A percentile compares a stretch with the other conserved stretches of the same genome.
These are phyloP conservation scores for Sciurus carolinensis DNA, from an alignment of 2,797 vertebrate genomes.

Conservation along the genomic window DNA sequence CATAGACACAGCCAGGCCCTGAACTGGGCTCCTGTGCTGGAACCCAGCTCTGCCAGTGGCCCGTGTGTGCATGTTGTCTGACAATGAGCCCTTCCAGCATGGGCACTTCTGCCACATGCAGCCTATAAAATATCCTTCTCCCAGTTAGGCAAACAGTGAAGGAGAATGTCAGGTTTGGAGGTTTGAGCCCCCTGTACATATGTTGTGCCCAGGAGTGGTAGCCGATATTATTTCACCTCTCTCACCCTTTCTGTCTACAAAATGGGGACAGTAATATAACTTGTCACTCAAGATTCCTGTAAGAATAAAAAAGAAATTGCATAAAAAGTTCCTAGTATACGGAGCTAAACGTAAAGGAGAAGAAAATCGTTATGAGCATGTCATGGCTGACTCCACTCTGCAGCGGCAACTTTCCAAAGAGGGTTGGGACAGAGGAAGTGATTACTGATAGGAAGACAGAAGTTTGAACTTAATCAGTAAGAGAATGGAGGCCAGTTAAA, in stretches of 20 bases:
- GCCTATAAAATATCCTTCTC: not conserved
- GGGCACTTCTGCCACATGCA: not conserved
- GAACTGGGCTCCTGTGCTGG: accelerated
- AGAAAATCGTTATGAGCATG: accelerated
- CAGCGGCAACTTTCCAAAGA: not conserved
- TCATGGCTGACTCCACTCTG: not conserved
- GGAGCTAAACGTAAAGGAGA: not conserved
- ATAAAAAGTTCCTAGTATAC: not conserved
- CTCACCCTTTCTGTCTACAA: not conserved
- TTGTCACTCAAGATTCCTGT: not conserved
- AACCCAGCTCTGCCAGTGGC: not conserved
- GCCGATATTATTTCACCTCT: not conserved
- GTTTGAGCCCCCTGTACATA: accelerated
- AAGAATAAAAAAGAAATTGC: not conserved
- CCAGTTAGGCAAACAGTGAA: accelerated
- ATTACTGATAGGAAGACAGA: not conserved
- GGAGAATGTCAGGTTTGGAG: not conserved
- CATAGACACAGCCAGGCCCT: not conserved
- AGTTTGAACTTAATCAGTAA: not conserved
- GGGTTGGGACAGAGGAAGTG: not conserved
- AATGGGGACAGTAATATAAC: not conserved
- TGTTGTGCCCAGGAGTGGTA: not conserved
- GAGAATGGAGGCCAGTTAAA: not conserved
- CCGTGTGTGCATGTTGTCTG: too few relatives aligned
- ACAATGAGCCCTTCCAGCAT: not conserved